phyloP scores from a whole-genome alignment of 30 jellyfish, hydroid and myxozoan species.

The Sanderia malayensis region DNA sequence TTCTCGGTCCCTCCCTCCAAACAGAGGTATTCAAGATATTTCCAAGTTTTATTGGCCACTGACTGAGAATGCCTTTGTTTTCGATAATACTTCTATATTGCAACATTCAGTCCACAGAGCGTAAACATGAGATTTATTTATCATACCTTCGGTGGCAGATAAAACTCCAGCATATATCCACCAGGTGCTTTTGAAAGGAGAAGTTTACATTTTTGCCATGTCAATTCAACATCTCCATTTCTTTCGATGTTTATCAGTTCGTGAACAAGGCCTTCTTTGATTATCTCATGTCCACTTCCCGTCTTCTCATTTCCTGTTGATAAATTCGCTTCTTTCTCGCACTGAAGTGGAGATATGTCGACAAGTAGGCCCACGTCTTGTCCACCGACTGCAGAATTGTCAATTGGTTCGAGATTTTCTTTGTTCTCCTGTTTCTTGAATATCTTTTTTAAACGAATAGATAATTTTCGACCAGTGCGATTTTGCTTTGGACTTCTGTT shows the following conservation, averaged over 20 bases:
- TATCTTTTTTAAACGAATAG: conserved; percentile 73
- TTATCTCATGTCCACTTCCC: conserved; percentile 80
- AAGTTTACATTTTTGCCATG: conserved; percentile 87
- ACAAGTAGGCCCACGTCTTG: conserved; percentile 58
- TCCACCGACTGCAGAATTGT: background rate
- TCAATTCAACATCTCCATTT: conserved; percentile 83
- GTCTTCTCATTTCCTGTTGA: conserved; percentile 75
- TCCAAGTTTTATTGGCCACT: too few relatives aligned
- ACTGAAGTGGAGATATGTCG: conserved; percentile 32
- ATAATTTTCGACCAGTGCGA: conserved; percentile 62
- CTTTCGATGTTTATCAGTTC: conserved; percentile 84
- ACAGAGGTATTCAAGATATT: too few relatives aligned
- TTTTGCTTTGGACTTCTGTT: conserved; percentile 70
- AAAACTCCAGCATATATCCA: conserved; percentile 93
- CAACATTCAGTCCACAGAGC: too few relatives aligned
- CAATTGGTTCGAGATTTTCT: conserved; percentile 58
- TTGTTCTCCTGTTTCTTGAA: conserved; percentile 75
- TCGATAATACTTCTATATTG: too few relatives aligned
- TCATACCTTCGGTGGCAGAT: conserved; percentile 90
- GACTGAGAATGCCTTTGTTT: too few relatives aligned
- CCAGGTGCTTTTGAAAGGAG: conserved; percentile 94
- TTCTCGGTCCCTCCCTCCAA: too few relatives aligned
- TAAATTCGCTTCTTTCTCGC: conserved; percentile 46
- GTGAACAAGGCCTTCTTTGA: conserved; percentile 86
- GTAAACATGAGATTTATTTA: background rate